Base-by-base conservation (phyloP, 2,113 vertebrate species). In the Takifugu flavidus region DNA sequence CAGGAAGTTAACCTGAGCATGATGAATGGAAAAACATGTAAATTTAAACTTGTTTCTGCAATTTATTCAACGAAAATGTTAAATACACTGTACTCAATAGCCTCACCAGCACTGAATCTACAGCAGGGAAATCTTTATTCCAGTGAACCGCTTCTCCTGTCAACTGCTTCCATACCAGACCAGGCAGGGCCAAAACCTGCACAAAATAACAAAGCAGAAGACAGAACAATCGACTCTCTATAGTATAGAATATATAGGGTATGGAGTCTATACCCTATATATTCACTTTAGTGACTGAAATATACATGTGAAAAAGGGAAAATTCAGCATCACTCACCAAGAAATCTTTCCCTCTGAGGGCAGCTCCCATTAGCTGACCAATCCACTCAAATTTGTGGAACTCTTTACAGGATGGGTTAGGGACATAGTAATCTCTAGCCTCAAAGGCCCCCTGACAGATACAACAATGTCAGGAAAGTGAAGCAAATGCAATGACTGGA, bases 371-470 rank as follows among this genome's bases (percentile, higher is more conserved):
- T 62, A 99, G 91, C 84, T 98, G 95, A 52, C 97, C 97, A 0
- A 99, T 98, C 97, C 97, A 98, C 73, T 99, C 95, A 0, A 94
- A 96, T 67, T 96, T 98, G 43, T 94, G 82, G 65, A 98, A 95
- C 75, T 98, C 95, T 83, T 88, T 93, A 79, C 97, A 98, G 67
- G 96, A 98, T 0, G 97, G 95, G 69, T 96, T 98, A 42, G 97
- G 96, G 56, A 99, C 95, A 0, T 99, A 99, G 89, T 94, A 96
- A 73, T 99, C 97, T 79, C 94, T 91, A 47, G 96, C 96, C 77
- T 98, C 97, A 25, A 96, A 93, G 12, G 94, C 91, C 27, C 95
- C 95, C 96, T 99, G 79, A 25, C 34, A 52, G 75, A 31, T 20
- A 80, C 12, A 27, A 70, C 13, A 39, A 45, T 15, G 34, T 8